Conservation (phyloP, 2,888 invertebrate genomes). For the Ptychoptera contaminata region DNA sequence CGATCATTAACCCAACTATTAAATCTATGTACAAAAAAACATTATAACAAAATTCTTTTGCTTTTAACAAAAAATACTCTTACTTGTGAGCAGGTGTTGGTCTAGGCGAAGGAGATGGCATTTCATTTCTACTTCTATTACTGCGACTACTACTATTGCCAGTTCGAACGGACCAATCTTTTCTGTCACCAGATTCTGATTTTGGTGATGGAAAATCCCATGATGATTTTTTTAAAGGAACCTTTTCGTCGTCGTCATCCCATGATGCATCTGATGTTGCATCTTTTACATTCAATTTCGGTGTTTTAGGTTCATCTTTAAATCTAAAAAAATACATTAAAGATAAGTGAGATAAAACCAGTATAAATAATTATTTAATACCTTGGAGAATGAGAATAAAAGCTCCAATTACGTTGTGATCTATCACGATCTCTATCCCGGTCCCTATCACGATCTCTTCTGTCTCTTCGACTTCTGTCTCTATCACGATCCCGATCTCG, state of each 20-base stretch:
- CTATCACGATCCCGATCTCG: slow-evolving; percentile 17
- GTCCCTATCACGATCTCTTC: slow-evolving; percentile 23
- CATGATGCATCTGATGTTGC: slow-evolving; percentile 37
- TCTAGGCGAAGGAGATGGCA: slow-evolving; percentile 36
- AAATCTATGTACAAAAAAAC: slow-evolving; percentile 4
- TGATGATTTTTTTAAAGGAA: slow-evolving; percentile 50
- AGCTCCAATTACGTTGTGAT: not conserved
- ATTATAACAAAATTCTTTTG: too few relatives aligned
- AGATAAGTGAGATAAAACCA: slow-evolving; percentile 19
- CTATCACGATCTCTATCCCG: slow-evolving; percentile 15
- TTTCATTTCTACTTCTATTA: slow-evolving; percentile 39
- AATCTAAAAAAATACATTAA: slow-evolving; percentile 31
- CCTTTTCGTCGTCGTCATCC: slow-evolving; percentile 42
- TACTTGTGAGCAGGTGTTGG: slow-evolving; percentile 74
- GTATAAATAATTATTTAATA: too few relatives aligned
- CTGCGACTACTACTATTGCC: slow-evolving; percentile 27
- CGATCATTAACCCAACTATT: slow-evolving; percentile 62
- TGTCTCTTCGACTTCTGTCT: slow-evolving; percentile 10
- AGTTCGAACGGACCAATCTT: slow-evolving; percentile 23
- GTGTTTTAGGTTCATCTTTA: slow-evolving; percentile 77
- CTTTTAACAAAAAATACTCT: too few relatives aligned
- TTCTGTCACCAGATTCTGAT: slow-evolving; percentile 31
- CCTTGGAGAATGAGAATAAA: too few relatives aligned
- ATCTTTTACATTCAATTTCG: slow-evolving; percentile 45
- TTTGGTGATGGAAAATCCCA: slow-evolving; percentile 91